phyloP scores from a whole-genome alignment of 2,113 vertebrate species.

The Grammomys dolichurus region DNA sequence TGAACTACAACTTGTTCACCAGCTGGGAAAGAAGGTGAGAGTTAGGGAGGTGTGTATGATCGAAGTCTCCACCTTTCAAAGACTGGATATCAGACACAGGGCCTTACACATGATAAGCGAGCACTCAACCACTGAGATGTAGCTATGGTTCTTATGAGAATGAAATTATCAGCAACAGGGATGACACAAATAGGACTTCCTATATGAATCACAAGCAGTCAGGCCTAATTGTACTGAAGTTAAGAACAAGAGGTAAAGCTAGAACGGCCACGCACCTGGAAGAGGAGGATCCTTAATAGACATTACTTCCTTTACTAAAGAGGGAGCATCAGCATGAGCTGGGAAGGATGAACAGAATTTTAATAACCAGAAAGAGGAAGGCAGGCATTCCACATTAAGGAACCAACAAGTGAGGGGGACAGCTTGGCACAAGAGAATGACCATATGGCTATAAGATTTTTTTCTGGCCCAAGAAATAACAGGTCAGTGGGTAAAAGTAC shows the following conservation, averaged over 20 bases:
- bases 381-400: constrained; percentile 23
- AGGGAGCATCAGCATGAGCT: background rate
- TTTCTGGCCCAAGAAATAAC: background rate
- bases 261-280: background rate
- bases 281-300: background rate
- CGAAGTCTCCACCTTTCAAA: background rate
- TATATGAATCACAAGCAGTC: background rate
- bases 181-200: background rate
- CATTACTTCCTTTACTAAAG: background rate
- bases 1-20: constrained; percentile 19
- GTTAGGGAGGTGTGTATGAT: background rate
- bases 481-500: background rate
- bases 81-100: background rate
- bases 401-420: background rate
- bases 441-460: background rate
- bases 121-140: background rate
- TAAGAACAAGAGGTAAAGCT: background rate
- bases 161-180: background rate
- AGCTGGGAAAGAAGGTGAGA: background rate
- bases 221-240: background rate
- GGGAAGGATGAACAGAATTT: constrained; percentile 23
- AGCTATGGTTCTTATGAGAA: background rate
- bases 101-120: background rate
- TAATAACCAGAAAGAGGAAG: background rate
- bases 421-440: background rate